A percentile compares a stretch with the other conserved stretches of the same genome.
These are phyloP conservation scores for Drosophila rhopaloa DNA, from an alignment of 1,140 invertebrate genomes.

Conservation along the genomic window DNA sequence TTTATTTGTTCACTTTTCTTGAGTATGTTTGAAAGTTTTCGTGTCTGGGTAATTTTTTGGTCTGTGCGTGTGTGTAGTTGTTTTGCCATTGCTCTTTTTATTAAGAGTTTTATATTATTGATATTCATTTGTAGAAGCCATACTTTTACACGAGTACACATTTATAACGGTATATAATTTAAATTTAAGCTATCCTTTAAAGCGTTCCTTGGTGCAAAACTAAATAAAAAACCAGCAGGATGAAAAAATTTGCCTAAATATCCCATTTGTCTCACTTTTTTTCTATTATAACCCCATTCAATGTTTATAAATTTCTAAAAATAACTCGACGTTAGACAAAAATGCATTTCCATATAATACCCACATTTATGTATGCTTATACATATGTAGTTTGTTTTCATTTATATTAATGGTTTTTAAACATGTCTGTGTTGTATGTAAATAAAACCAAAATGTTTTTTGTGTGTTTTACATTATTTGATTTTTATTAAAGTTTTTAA, in stretches of 20 bases:
- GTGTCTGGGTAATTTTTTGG: constrained; percentile 28
- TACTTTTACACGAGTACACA: constrained; percentile 70
- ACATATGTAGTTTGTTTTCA: constrained; percentile 33
- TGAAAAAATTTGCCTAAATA: constrained; percentile 69
- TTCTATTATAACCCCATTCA: constrained; percentile 29
- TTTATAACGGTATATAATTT: constrained; percentile 61
- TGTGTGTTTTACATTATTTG: constrained; percentile 48
- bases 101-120: constrained; percentile 32
- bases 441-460: constrained; percentile 69
- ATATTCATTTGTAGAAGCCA: constrained; percentile 53
- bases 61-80: constrained; percentile 25
- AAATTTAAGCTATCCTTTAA: constrained; percentile 62
- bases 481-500: constrained; percentile 58
- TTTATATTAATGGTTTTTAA: constrained; percentile 35
- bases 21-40: constrained; percentile 43
- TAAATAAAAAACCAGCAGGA: constrained; percentile 43
- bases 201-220: constrained; percentile 44
- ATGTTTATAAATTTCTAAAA: constrained; percentile 61
- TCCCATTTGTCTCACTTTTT: constrained; percentile 18
- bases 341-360: constrained; percentile 56
- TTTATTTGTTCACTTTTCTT: constrained; percentile 25
- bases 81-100: constrained; percentile 26
- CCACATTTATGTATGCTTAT: constrained; percentile 32
- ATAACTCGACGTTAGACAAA: constrained; percentile 78
- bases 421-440: constrained; percentile 37